These are phyloP conservation scores for Galendromus occidentalis DNA, from an alignment of 1,140 invertebrate species.

Conservation along the genomic window DNA sequence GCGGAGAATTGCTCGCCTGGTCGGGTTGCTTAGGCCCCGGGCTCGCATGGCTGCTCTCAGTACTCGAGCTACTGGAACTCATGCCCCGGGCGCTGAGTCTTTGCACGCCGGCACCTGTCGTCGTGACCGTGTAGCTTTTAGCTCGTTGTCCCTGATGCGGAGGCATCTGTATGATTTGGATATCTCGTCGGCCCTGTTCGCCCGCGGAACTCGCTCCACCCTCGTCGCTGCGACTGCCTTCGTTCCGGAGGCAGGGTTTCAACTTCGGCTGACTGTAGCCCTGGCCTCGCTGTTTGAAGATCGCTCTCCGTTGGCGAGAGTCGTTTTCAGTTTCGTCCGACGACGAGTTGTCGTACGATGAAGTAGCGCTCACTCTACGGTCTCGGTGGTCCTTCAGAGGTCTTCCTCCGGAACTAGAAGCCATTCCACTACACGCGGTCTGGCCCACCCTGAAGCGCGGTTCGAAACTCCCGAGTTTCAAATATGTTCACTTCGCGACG, in stretches of 20 bases:
- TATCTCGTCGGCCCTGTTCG: not conserved
- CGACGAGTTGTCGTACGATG: slow-evolving; percentile 10
- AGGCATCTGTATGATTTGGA: not conserved
- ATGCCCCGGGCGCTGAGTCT: not conserved
- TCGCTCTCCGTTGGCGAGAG: not conserved
- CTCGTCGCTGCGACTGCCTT: slow-evolving; percentile 9
- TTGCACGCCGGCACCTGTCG: not conserved
- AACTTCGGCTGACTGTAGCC: slow-evolving; percentile 7
- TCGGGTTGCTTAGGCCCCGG: not conserved
- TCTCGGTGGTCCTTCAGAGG: slow-evolving; percentile 4
- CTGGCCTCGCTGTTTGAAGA: slow-evolving; percentile 2
- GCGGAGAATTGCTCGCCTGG: not conserved
- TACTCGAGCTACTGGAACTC: slow-evolving; percentile 3
- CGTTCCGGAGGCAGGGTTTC: not conserved
- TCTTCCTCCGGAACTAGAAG: not conserved
- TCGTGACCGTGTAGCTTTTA: not conserved
- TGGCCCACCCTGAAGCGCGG: not conserved
- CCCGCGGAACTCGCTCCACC: slow-evolving; percentile 10
- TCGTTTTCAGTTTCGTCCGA: slow-evolving; percentile 7
- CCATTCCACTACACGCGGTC: not conserved
- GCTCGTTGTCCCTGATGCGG: not conserved
- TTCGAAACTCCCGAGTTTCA: too few relatives aligned
- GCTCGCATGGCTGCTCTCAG: slow-evolving; percentile 5
- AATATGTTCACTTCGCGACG: too few relatives aligned
- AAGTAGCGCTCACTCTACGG: not conserved